Conservation (phyloP, 2,888 invertebrate genomes). For the Drosophila nigritarsus region DNA sequence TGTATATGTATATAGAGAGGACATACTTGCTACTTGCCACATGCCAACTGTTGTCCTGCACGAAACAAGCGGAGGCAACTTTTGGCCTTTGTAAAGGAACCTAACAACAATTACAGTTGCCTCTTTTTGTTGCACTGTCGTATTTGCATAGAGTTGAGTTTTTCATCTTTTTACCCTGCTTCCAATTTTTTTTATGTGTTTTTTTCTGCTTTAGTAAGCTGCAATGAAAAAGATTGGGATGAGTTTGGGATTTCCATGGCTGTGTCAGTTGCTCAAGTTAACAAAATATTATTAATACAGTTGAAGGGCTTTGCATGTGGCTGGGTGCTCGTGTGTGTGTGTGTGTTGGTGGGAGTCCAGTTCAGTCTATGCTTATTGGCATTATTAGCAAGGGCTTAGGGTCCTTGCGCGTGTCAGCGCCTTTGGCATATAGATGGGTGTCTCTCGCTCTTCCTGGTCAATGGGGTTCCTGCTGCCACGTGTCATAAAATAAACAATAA, state of each 20-base stretch:
- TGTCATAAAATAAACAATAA: constrained; percentile 81
- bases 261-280: constrained; percentile 43
- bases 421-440: constrained; percentile 45
- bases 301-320: constrained; percentile 36
- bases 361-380: constrained; percentile 64
- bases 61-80: constrained; percentile 64
- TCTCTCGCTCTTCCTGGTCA: background rate
- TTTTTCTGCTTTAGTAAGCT: constrained; percentile 44
- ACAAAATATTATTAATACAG: constrained; percentile 69
- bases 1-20: background rate
- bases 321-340: constrained; percentile 3
- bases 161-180: constrained; percentile 14
- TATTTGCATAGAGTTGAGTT: constrained; percentile 51
- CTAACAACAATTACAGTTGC: constrained; percentile 55
- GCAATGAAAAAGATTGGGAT: constrained; percentile 52
- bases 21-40: constrained; percentile 34
- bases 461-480: constrained; percentile 52
- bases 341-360: constrained; percentile 5
- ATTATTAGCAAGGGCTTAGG: constrained; percentile 74
- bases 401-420: constrained; percentile 72
- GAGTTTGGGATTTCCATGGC: constrained; percentile 20
- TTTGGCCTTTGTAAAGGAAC: constrained; percentile 65
- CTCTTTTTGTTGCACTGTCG: constrained; percentile 29
- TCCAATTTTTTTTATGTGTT: background rate
- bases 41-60: constrained; percentile 46